Base-by-base conservation (phyloP, 1,140 invertebrate genomes). In the Brachystomella parvula region DNA sequence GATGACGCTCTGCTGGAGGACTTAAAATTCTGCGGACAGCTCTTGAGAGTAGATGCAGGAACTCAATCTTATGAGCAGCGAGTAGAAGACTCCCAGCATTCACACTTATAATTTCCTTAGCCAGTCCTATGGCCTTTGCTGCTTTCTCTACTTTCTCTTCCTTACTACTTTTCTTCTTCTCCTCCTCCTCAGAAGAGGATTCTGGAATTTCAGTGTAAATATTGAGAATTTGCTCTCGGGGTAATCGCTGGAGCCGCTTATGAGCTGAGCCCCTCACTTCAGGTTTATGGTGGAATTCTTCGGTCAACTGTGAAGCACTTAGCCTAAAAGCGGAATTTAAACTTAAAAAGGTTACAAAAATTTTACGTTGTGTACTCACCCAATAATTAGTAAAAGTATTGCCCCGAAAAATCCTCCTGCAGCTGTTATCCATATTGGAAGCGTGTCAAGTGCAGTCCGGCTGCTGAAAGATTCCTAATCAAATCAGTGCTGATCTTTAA, bases 41-140 rank as follows among this genome's bases (percentile, higher is more conserved):
- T 15, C 49, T 9, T 12, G 49, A 53, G 21, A 53, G 49, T 53
- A 53, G 24, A 26, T 53, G 24, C 49, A 12, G 24, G 24, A 53
- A 53, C 24, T 53, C 49, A 53, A 53, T 53, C 24, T 53, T 53
- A 53, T 53, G 49, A 24, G 49, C 49, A 53, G 49, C 49, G 12
- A 53, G 24, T 15, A 53, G 49, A 26, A 53, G 24, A 26, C 49
- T 53, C 49, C 49, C 49, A 6, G 49, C 49, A 53, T 53, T 53
- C 49, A 53, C 12, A 26, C 12, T 17, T 6, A 53, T 53, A 24
- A 53, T 53, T 53, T 53, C 49, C 24, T 53, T 53, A 24, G 49
- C 49, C 24, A 53, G 21, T 53, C 9, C 49, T 53, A 53, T 17
- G 49, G 49, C 12, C 21, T 53, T 53, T 53, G 9, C 49, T 24